A percentile compares a stretch with the other conserved stretches of the same genome.
Conservation (phyloP, 1,140 invertebrate species). For the Bombus haemorrhoidalis region DNA sequence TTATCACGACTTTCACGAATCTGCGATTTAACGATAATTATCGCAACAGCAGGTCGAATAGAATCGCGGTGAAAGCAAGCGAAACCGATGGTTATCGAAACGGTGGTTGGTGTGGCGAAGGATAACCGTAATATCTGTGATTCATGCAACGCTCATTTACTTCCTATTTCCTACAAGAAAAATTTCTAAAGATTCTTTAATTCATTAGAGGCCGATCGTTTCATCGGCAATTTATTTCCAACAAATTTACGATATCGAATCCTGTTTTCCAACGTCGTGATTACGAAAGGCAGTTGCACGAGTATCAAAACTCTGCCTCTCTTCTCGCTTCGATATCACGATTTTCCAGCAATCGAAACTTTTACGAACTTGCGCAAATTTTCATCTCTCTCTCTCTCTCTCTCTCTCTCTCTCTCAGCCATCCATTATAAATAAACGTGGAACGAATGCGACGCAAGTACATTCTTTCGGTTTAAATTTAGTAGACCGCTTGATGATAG, state of each 20-base stretch:
- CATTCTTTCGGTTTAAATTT: too few relatives aligned
- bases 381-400: too few relatives aligned
- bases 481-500: too few relatives aligned
- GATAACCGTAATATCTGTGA: neutral
- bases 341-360: too few relatives aligned
- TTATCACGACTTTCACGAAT: conserved; percentile 43
- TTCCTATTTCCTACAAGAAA: neutral
- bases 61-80: conserved; percentile 47
- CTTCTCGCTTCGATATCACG: too few relatives aligned
- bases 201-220: neutral
- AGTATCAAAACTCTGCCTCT: too few relatives aligned
- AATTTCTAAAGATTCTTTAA: neutral
- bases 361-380: too few relatives aligned
- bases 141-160: neutral
- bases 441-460: too few relatives aligned
- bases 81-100: conserved; percentile 24
- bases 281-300: too few relatives aligned
- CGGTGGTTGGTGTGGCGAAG: neutral
- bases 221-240: neutral
- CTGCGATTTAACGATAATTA: conserved; percentile 43
- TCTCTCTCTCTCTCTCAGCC: too few relatives aligned
- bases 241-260: neutral
- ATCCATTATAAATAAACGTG: too few relatives aligned
- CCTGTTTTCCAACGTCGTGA: neutral
- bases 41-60: neutral